These are phyloP conservation scores for Chromobotia macracanthus DNA, from an alignment of 2,797 vertebrate genomes.

Conservation along the genomic window DNA sequence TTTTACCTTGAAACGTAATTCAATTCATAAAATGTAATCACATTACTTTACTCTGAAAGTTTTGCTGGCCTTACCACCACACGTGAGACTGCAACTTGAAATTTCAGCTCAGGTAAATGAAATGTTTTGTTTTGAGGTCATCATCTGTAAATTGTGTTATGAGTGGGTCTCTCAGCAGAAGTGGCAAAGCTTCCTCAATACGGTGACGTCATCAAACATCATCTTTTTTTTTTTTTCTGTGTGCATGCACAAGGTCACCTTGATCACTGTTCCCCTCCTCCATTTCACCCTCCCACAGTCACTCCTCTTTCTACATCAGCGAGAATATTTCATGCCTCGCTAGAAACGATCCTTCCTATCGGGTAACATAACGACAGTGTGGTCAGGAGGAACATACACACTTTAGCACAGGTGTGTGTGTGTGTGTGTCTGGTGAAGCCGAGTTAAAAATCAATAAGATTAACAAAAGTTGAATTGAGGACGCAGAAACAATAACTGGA, in stretches of 20 bases:
- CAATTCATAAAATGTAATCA: constrained; percentile 58
- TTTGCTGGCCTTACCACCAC: constrained; percentile 30
- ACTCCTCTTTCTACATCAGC: constrained; percentile 46
- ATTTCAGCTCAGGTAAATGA: constrained; percentile 9
- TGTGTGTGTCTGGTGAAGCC: background rate
- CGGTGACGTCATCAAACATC: constrained; percentile 18
- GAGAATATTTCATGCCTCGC: constrained; percentile 54
- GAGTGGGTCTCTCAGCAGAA: background rate
- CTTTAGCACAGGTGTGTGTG: constrained; percentile 27
- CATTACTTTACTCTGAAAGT: constrained; percentile 57
- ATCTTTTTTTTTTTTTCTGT: constrained; percentile 53
- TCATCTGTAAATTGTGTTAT: background rate
- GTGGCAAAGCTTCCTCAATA: background rate
- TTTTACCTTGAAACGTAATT: constrained; percentile 54
- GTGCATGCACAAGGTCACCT: constrained; percentile 63
- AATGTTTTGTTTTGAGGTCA: background rate
- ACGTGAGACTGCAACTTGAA: background rate
- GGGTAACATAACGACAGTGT: constrained; percentile 38
- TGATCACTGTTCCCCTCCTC: constrained; percentile 47
- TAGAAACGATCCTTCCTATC: constrained; percentile 54
- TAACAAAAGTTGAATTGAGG: constrained; percentile 13
- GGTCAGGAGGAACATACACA: constrained; percentile 33
- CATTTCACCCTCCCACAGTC: constrained; percentile 40
- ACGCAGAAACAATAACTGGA: constrained; percentile 40
- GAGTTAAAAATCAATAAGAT: constrained; percentile 13